Conservation (phyloP, 2,113 vertebrate genomes). For the Spea bombifrons region DNA sequence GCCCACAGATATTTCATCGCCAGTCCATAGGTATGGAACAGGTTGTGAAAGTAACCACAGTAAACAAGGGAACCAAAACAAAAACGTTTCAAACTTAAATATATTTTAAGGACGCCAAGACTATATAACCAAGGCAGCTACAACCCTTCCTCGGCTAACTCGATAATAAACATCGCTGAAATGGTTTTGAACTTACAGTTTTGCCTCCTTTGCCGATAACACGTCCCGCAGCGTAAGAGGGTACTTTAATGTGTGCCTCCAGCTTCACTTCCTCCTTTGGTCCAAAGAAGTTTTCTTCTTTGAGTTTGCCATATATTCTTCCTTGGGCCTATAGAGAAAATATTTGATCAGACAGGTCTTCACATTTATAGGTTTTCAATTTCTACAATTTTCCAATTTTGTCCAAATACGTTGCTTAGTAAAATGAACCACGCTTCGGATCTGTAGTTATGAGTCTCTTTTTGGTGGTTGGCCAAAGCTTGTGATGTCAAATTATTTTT, state of each 20-base stretch:
- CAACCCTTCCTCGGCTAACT: no score
- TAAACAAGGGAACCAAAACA: no score
- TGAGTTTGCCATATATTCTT: conserved; percentile 91
- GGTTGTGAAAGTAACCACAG: no score
- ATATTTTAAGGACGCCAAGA: no score
- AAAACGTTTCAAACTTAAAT: no score
- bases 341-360: neutral
- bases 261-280: conserved; percentile 98
- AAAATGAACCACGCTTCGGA: no score
- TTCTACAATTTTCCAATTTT: neutral
- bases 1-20: no score
- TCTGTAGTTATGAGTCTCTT: neutral
- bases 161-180: no score
- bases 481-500: conserved; percentile 41
- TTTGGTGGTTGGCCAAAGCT: conserved; percentile 37
- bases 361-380: neutral
- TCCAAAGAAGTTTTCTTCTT: conserved; percentile 98
- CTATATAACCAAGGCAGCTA: no score
- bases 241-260: conserved; percentile 97
- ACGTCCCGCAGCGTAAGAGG: conserved; percentile 92
- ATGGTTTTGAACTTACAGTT: conserved; percentile 76
- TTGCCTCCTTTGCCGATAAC: conserved; percentile 98
- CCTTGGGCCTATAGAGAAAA: conserved; percentile 78
- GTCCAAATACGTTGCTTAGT: neutral
- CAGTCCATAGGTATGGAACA: no score